A percentile compares a stretch with the other conserved stretches of the same genome.
Conservation (phyloP, 2,888 invertebrate species). For the Hymenopus coronatus region DNA sequence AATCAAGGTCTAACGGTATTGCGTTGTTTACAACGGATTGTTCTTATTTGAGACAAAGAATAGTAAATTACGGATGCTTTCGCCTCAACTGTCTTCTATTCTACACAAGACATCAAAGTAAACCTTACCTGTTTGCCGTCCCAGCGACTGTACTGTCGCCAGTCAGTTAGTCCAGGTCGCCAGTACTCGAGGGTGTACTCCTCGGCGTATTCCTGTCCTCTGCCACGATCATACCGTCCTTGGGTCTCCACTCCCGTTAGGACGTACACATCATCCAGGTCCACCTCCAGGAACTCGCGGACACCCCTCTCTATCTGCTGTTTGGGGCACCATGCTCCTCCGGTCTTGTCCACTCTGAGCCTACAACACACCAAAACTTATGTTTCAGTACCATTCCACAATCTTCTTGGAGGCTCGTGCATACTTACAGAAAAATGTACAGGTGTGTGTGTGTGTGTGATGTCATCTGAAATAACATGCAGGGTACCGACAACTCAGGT, state of each 20-base stretch:
- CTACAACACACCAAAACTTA: slow-evolving; percentile 48
- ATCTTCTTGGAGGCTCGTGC: too few species aligned
- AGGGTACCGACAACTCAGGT: too few species aligned
- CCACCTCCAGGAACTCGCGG: slow-evolving; percentile 66
- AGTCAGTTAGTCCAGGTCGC: slow-evolving; percentile 58
- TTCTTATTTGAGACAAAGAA: too few species aligned
- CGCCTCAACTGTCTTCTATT: too few species aligned
- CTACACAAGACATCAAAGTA: too few species aligned
- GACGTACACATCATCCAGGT: slow-evolving; percentile 59
- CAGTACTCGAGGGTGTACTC: slow-evolving; percentile 68
- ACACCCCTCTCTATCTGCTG: slow-evolving; percentile 61
- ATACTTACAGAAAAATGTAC: too few species aligned
- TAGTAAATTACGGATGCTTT: too few species aligned
- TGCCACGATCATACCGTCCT: slow-evolving; percentile 71
- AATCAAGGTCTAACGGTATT: too few species aligned
- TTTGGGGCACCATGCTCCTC: slow-evolving; percentile 78
- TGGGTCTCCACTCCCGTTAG: slow-evolving; percentile 73
- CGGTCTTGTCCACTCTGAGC: slow-evolving; percentile 64
- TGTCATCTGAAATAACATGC: too few species aligned
- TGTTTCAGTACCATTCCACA: too few species aligned
- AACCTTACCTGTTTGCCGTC: slow-evolving; percentile 61
- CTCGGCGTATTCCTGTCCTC: slow-evolving; percentile 72
- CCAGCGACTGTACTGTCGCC: slow-evolving; percentile 64
- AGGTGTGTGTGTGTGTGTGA: too few species aligned
- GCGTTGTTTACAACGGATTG: too few species aligned